phyloP scores from a whole-genome alignment of 2,113 vertebrate species.

The Piaya cayana region DNA sequence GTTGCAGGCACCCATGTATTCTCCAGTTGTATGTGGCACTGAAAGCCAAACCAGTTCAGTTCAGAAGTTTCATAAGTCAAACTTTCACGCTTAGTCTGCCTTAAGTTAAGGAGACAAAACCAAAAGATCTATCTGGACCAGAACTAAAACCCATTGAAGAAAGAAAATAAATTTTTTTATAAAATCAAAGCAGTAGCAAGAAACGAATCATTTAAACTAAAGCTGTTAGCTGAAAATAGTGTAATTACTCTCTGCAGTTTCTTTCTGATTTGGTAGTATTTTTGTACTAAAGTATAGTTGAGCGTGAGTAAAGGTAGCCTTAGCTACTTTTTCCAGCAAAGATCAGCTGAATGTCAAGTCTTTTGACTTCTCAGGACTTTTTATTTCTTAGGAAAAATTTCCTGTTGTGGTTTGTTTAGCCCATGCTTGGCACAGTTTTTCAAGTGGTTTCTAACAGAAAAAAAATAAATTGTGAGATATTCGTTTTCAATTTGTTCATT shows the following conservation, averaged over 20 bases:
- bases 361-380: neutral
- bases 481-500: neutral
- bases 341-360: neutral
- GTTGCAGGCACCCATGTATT: accelerated
- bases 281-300: neutral
- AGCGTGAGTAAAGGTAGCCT: neutral
- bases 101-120: neutral
- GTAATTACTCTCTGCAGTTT: neutral
- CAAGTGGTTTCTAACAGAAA: neutral
- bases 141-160: neutral
- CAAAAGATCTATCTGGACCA: neutral
- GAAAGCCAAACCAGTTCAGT: neutral
- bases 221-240: neutral
- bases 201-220: neutral
- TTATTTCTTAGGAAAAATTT: neutral
- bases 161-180: neutral
- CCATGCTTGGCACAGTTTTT: neutral
- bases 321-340: neutral
- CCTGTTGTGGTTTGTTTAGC: neutral
- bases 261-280: neutral
- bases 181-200: neutral
- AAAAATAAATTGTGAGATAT: neutral
- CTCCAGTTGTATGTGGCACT: neutral
- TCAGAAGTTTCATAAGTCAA: neutral
- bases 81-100: neutral